These are phyloP conservation scores for Naso thynnoides DNA, from an alignment of 2,797 vertebrate genomes.

Conservation along the genomic window DNA sequence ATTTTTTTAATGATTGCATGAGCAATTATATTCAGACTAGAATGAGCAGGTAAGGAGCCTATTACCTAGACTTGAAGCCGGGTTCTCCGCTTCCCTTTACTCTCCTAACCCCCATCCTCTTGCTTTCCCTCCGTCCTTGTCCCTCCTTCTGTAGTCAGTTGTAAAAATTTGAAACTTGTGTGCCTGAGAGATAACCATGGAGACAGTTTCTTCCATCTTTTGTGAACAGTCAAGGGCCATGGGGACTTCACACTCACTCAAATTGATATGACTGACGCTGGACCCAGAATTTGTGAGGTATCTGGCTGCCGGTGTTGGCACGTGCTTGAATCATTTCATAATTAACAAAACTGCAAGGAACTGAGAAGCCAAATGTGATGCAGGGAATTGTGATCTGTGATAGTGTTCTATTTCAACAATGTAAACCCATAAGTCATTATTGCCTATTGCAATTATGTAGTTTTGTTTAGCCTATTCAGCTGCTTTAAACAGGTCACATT, in stretches of 20 bases:
- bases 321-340: neutral
- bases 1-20: slow-evolving; percentile 37
- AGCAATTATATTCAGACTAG: slow-evolving; percentile 50
- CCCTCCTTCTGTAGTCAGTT: slow-evolving; percentile 63
- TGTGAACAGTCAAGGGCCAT: slow-evolving; percentile 22
- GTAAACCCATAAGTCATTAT: neutral
- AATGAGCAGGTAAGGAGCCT: slow-evolving; percentile 64
- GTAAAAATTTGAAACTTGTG: slow-evolving; percentile 76
- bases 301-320: slow-evolving; percentile 11
- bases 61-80: slow-evolving; percentile 54
- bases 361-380: neutral
- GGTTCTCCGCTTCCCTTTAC: slow-evolving; percentile 11
- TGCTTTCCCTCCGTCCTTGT: slow-evolving; percentile 59
- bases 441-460: neutral
- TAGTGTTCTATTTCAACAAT: neutral
- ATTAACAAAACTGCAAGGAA: neutral
- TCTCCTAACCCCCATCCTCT: slow-evolving; percentile 26
- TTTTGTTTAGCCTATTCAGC: too few species aligned
- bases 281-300: neutral
- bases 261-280: slow-evolving; percentile 11
- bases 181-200: slow-evolving; percentile 73
- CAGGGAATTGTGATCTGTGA: too few species aligned
- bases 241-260: slow-evolving; percentile 30
- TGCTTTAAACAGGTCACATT: too few species aligned
- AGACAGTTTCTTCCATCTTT: slow-evolving; percentile 70